A percentile compares a stretch with the other conserved stretches of the same genome.
phyloP scores from a whole-genome alignment of 2,797 vertebrate species.

The Spinibarbus caldwelli region DNA sequence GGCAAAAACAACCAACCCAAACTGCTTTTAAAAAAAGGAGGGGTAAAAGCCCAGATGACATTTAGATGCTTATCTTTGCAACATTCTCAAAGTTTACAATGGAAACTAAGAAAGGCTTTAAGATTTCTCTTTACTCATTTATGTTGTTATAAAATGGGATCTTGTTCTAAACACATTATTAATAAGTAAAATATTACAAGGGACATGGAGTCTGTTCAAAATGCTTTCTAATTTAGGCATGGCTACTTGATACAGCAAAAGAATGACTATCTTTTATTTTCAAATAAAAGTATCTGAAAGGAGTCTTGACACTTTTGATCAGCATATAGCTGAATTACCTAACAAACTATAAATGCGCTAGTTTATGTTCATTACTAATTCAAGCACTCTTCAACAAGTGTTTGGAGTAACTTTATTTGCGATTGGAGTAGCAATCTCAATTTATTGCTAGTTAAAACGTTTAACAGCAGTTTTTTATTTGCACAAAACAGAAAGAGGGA shows the following conservation, averaged over 20 bases:
- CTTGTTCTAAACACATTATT: not conserved
- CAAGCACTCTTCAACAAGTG: not conserved
- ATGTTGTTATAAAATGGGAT: not conserved
- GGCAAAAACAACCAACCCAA: constrained; percentile 28
- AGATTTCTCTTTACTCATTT: not conserved
- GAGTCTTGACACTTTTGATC: too few relatives aligned
- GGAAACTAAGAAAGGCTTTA: constrained; percentile 3
- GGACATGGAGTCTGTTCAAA: constrained; percentile 4
- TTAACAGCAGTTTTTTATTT: not conserved
- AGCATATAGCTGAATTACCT: not conserved
- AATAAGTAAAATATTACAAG: not conserved
- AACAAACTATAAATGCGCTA: not conserved
- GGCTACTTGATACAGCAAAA: constrained; percentile 10
- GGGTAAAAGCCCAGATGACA: constrained; percentile 4
- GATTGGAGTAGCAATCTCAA: not conserved
- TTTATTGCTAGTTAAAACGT: not conserved
- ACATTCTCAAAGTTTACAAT: constrained; percentile 1
- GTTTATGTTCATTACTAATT: not conserved
- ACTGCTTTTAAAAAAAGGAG: not conserved
- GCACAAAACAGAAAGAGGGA: not conserved
- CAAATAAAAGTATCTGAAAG: not conserved
- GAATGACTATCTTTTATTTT: not conserved
- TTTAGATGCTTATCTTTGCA: constrained; percentile 7
- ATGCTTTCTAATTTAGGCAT: constrained; percentile 2
- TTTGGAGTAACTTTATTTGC: not conserved